phyloP scores from a whole-genome alignment of 1,140 invertebrate species.

The Paraescarpia echinospica region DNA sequence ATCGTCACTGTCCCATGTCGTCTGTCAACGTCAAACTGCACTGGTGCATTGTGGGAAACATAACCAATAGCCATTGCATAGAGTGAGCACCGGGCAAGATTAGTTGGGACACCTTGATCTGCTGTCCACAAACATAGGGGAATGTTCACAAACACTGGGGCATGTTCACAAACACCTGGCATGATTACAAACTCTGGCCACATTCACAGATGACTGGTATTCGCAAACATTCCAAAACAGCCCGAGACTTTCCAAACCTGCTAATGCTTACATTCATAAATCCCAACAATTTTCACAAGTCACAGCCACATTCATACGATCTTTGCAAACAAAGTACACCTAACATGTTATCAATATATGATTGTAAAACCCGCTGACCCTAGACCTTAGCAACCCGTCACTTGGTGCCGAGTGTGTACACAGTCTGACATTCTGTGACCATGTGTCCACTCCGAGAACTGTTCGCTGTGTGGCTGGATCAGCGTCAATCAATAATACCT shows the following conservation, averaged over 20 bases:
- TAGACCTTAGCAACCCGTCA: no score
- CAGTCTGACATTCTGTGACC: no score
- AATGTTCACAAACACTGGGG: neutral
- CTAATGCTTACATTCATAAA: neutral
- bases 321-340: no score
- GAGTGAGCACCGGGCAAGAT: neutral
- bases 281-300: neutral
- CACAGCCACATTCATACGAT: no score
- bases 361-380: no score
- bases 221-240: neutral
- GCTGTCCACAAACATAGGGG: neutral
- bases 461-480: no score
- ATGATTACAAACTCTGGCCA: neutral
- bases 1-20: constrained; percentile 2
- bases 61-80: neutral
- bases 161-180: neutral
- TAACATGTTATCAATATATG: no score
- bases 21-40: neutral
- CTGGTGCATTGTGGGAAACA: neutral
- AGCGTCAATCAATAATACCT: no score
- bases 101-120: neutral
- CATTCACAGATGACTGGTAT: neutral
- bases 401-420: no score
- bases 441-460: no score
- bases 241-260: neutral